Conservation (phyloP, 92 coral and sea anemone species). For the Pocillopora meandrina region DNA sequence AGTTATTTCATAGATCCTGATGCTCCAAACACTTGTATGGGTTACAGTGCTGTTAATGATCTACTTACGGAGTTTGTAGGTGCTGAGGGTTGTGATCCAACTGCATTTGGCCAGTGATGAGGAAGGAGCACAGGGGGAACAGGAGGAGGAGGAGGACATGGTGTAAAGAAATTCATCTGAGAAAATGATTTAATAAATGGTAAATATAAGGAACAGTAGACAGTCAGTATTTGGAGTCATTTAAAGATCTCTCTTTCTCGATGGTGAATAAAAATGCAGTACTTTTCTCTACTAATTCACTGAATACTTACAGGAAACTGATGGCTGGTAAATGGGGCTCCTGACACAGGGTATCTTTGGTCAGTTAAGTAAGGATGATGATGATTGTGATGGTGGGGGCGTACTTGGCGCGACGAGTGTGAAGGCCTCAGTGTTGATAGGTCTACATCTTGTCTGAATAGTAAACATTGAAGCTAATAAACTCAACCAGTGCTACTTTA, state of each 20-base stretch:
- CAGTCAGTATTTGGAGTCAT: too few species aligned
- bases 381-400: conserved; percentile 23
- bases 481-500: not conserved
- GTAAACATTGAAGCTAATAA: not conserved
- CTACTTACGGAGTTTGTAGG: conserved; percentile 3
- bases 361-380: conserved; percentile 34
- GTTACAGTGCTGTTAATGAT: not conserved
- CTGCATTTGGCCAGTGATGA: conserved; percentile 27
- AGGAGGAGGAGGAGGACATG: conserved; percentile 32
- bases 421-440: conserved; percentile 42
- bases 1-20: too few species aligned
- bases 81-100: conserved; percentile 24
- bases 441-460: conserved; percentile 65
- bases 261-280: too few species aligned
- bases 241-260: too few species aligned
- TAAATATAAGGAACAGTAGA: not conserved
- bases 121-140: conserved; percentile 25
- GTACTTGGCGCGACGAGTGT: not conserved
- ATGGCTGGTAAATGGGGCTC: conserved; percentile 9
- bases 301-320: conserved; percentile 27
- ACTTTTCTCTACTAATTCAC: too few species aligned
- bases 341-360: conserved; percentile 25
- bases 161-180: conserved; percentile 24
- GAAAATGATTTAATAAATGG: not conserved
- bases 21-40: too few species aligned